Conservation (phyloP, 1,140 invertebrate species). For the Meloidogyne exigua region DNA sequence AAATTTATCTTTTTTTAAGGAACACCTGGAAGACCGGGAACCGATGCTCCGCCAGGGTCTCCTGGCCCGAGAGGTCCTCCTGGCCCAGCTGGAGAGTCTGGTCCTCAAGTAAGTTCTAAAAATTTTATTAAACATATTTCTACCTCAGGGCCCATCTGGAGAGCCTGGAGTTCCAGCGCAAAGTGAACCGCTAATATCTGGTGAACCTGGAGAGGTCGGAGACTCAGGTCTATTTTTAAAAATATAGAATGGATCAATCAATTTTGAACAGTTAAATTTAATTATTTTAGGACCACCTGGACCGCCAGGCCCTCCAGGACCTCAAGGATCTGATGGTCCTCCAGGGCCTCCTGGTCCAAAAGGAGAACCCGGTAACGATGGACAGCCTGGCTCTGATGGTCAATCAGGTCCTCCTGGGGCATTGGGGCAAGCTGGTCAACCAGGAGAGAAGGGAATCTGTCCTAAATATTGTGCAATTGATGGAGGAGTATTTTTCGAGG, state of each 20-base stretch:
- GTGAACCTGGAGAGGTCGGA: conserved; percentile 2
- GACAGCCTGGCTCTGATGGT: conserved; percentile 50
- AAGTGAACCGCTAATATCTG: conserved; percentile 16
- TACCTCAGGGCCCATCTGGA: conserved; percentile 50
- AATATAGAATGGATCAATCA: not conserved
- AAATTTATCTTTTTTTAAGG: not conserved
- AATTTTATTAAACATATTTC: conserved; percentile 26
- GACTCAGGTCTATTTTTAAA: not conserved
- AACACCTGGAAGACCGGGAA: conserved; percentile 17
- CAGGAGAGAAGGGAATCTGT: conserved; percentile 58
- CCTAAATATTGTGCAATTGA: conserved; percentile 55
- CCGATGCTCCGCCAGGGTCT: conserved; percentile 21
- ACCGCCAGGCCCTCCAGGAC: conserved; percentile 33
- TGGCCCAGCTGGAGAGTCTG: conserved; percentile 35
- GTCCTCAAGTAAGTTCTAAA: conserved; percentile 17
- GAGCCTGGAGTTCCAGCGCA: conserved; percentile 44
- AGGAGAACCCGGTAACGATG: conserved; percentile 53
- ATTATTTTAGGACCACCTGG: conserved; percentile 40
- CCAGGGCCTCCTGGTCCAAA: conserved; percentile 46
- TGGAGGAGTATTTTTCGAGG: conserved; percentile 53
- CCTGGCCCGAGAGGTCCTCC: conserved; percentile 40
- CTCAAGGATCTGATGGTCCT: conserved; percentile 50
- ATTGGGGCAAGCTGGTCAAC: conserved; percentile 47
- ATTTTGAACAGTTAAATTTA: not conserved
- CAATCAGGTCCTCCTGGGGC: conserved; percentile 53